Conservation (phyloP, 2,888 invertebrate species). For the Patella ulyssiponensis region DNA sequence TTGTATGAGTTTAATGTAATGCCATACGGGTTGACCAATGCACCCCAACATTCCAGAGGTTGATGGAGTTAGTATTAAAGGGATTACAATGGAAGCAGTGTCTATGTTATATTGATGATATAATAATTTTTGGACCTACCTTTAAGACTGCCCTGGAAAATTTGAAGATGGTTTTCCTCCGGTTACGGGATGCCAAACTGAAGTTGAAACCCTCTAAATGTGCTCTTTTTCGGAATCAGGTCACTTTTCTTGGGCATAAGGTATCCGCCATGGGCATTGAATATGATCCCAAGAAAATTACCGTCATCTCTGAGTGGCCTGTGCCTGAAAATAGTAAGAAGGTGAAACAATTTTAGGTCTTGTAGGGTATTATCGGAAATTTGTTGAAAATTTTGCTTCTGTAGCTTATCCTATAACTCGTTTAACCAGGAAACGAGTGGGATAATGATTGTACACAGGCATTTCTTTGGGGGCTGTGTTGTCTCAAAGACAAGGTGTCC, state of each 20-base stretch:
- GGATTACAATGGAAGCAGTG: neutral
- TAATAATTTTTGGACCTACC: neutral
- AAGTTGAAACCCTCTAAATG: neutral
- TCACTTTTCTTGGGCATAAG: neutral
- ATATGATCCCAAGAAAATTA: neutral
- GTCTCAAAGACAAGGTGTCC: neutral
- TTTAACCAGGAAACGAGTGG: neutral
- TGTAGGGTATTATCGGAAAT: neutral
- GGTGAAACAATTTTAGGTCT: neutral
- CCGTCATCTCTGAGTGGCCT: neutral
- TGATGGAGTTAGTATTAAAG: slow-evolving; percentile 1
- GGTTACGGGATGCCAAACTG: neutral
- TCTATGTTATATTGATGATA: slow-evolving; percentile 4
- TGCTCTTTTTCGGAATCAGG: neutral
- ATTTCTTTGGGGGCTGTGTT: neutral
- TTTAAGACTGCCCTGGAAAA: neutral
- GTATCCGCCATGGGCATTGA: neutral
- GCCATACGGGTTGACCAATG: neutral
- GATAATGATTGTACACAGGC: neutral
- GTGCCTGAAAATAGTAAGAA: neutral
- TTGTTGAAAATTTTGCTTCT: neutral
- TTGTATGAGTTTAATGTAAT: neutral
- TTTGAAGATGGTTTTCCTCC: neutral
- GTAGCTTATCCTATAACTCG: neutral
- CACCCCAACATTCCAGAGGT: neutral